Evolutionary conservation across 2,113 vertebrate species (phyloP).

Genomic region (Sporophila hypoxantha): DNA sequence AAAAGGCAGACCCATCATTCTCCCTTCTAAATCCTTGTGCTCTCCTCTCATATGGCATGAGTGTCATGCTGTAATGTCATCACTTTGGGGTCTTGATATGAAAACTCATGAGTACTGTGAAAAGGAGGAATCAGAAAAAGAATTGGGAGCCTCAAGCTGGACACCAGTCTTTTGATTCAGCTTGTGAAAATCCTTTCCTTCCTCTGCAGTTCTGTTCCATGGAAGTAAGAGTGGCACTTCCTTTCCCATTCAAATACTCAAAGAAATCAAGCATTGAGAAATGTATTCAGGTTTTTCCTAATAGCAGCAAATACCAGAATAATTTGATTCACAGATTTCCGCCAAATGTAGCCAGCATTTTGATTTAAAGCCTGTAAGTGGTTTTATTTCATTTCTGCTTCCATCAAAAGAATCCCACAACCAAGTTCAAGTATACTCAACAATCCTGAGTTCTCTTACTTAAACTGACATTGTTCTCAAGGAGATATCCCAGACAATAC

Average conservation of each 20-base stretch:
- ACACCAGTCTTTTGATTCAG: neutral
- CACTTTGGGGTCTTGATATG: neutral
- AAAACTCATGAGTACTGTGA: neutral
- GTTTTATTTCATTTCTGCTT: constrained; percentile 36
- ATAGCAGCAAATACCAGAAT: constrained; percentile 30
- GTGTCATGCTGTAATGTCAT: neutral
- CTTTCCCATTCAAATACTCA: constrained; percentile 29
- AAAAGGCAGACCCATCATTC: neutral
- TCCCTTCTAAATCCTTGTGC: neutral
- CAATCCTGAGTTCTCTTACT: constrained; percentile 20
- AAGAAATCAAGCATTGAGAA: constrained; percentile 30
- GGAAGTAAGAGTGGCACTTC: neutral
- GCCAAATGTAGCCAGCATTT: constrained; percentile 24
- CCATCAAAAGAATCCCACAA: constrained; percentile 36
- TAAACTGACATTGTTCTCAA: constrained; percentile 43
- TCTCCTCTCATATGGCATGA: neutral
- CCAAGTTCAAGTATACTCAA: constrained; percentile 31
- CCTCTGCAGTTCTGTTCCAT: neutral
- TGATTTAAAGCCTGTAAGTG: constrained; percentile 39
- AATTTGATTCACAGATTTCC: constrained; percentile 36
- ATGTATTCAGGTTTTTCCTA: constrained; percentile 36
- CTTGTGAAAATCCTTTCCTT: neutral
- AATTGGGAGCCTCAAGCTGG: neutral
- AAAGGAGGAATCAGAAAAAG: neutral
- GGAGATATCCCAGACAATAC: constrained; percentile 35